phyloP scores from a whole-genome alignment of 1,140 invertebrate genomes.

The Drosophila dunni region DNA sequence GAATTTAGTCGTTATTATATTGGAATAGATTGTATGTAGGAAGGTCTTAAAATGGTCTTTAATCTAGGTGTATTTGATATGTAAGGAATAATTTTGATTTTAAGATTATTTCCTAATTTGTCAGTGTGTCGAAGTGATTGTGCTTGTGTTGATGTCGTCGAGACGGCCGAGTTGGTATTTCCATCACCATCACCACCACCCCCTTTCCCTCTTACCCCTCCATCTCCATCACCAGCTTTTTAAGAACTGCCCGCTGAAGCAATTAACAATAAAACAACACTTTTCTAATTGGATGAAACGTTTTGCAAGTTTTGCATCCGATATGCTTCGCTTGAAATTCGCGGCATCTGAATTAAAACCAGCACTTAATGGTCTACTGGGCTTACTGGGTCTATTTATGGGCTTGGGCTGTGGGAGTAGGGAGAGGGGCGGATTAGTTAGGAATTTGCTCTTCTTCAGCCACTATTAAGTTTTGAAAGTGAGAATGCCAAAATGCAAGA shows the following conservation, averaged over 20 bases:
- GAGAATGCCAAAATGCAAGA: too few relatives aligned
- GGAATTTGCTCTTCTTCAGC: not conserved
- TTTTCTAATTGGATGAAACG: constrained; percentile 81
- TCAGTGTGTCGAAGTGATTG: constrained; percentile 17
- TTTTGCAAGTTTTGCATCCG: constrained; percentile 77
- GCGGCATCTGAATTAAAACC: constrained; percentile 45
- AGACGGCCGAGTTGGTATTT: constrained; percentile 29
- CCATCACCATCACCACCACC: constrained; percentile 30
- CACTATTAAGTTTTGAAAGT: not conserved
- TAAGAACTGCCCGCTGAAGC: constrained; percentile 43
- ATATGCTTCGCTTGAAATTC: constrained; percentile 63
- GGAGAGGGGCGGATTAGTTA: not conserved
- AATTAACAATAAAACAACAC: constrained; percentile 81
- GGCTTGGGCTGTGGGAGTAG: not conserved
- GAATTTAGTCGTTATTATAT: too few relatives aligned
- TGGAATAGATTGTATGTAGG: too few relatives aligned
- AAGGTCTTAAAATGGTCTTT: too few relatives aligned
- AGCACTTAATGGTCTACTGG: constrained; percentile 21
- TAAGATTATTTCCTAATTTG: not conserved
- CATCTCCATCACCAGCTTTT: constrained; percentile 9
- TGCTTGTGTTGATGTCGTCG: constrained; percentile 11
- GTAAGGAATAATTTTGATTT: too few relatives aligned
- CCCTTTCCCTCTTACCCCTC: not conserved
- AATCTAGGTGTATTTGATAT: too few relatives aligned
- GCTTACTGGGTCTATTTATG: too few relatives aligned